Percentiles rank a stretch among this genome's conserved stretches.
These are phyloP conservation scores for Scaptomyza parva DNA, from an alignment of 2,888 invertebrate species.

Conservation along the genomic window DNA sequence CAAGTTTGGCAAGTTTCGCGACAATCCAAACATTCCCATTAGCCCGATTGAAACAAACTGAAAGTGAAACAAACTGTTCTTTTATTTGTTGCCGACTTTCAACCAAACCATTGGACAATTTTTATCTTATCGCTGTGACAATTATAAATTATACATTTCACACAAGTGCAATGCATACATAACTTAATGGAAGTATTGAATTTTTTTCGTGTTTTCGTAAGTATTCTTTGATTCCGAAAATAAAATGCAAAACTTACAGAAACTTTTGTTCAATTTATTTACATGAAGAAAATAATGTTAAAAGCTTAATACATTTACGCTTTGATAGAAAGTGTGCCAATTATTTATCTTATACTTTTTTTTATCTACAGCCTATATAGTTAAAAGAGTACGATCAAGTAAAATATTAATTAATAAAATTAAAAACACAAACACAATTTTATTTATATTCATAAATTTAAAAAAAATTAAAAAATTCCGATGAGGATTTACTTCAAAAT, in stretches of 20 bases:
- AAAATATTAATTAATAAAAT: no score
- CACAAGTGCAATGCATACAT: slow-evolving; percentile 40
- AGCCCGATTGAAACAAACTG: slow-evolving; percentile 59
- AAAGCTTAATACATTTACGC: no score
- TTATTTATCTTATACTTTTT: no score
- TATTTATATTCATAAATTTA: no score
- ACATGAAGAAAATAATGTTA: neutral
- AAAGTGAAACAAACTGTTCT: slow-evolving; percentile 51
- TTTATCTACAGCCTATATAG: no score
- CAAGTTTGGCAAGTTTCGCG: slow-evolving; percentile 34
- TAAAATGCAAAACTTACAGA: neutral
- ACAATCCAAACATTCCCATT: slow-evolving; percentile 36
- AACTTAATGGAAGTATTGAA: neutral
- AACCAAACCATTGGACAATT: slow-evolving; percentile 28
- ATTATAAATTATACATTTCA: slow-evolving; percentile 45
- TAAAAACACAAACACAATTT: no score
- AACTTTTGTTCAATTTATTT: neutral
- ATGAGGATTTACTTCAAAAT: no score
- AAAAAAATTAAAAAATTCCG: no score
- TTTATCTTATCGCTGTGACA: slow-evolving; percentile 68
- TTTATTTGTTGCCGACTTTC: slow-evolving; percentile 3
- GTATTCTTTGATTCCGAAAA: neutral
- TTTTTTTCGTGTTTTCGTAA: slow-evolving; percentile 9
- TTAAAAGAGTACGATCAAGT: no score
- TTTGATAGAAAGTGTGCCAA: no score